Base-by-base conservation (phyloP, 2,113 vertebrate species). In the Cyprinodon variegatus region DNA sequence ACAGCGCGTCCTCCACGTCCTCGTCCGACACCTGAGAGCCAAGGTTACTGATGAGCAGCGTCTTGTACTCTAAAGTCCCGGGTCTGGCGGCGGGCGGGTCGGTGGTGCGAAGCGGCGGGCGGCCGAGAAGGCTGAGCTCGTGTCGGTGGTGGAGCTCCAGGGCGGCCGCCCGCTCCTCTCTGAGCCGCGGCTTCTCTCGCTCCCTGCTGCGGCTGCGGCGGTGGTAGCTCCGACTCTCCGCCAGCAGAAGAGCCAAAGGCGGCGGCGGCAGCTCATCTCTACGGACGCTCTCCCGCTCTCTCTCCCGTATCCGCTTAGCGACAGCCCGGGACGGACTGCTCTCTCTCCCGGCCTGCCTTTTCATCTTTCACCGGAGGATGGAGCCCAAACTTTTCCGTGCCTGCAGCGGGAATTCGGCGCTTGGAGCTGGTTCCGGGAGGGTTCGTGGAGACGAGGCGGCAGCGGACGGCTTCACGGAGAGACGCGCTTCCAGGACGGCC, bases 1-100 rank as follows among this genome's bases (percentile, higher is more conserved):
- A 98, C 41, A 99, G 95, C 20, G 96, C 95, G 86, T 99, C 97
- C 92, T 99, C 98, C 69, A 99, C 95, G 83, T 97, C 95, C 90
- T 98, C 97, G 81, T 98, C 97, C 2, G 97, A 95, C 57, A 99
- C 93, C 90, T 97, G 95, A 4, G 97, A 95, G 82, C 96, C 96
- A 76, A 99, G 92, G 93, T 97, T 98, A 86, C 96, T 98, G 87
- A 99, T 96, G 66, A 99, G 95, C 77, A 99, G 92, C 9, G 97
- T 99, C 83, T 99, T 99, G 90, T 99, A 99, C 86, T 98, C 97
- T 82, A 95, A 90, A 0, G 94, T 94, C 9, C 86, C 89, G 0
- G 65, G 86, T 15, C 89, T 57, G 63, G 84, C 68, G 1, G 91
- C 88, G 22, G 90, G 93, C 12, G 87, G 29, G 87, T 94, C 48